phyloP scores from a whole-genome alignment of 1,140 invertebrate species.

The Aphidius ervi region DNA sequence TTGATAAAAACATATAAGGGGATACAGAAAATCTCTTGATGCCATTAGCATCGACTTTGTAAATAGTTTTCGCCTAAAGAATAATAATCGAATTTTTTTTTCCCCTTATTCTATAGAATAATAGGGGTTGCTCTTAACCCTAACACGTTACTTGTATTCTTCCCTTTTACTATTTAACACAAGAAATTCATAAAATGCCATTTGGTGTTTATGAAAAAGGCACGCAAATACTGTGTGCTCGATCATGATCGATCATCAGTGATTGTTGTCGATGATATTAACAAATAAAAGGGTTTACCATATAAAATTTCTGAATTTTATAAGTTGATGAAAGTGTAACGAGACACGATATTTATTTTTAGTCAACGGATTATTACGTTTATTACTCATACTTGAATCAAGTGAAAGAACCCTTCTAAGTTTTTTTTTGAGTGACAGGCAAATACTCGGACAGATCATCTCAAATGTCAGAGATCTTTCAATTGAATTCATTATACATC shows the following conservation, averaged over 20 bases:
- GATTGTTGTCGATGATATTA: constrained; percentile 29
- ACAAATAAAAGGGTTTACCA: constrained; percentile 35
- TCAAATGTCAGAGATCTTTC: not conserved
- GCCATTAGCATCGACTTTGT: constrained; percentile 49
- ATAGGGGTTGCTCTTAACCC: constrained; percentile 22
- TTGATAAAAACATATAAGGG: constrained; percentile 31
- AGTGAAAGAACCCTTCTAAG: constrained; percentile 1
- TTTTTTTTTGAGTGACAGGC: constrained; percentile 6
- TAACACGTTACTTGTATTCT: constrained; percentile 20
- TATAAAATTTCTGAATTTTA: not conserved
- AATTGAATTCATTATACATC: not conserved
- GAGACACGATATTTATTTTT: constrained; percentile 39
- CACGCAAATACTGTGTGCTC: constrained; percentile 26
- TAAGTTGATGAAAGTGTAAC: not conserved
- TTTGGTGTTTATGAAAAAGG: not conserved
- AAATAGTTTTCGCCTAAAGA: constrained; percentile 49
- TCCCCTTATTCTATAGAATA: constrained; percentile 9
- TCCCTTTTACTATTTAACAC: not conserved
- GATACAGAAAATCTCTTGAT: constrained; percentile 41
- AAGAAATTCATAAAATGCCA: too few relatives aligned
- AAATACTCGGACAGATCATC: constrained; percentile 9
- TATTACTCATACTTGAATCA: constrained; percentile 32
- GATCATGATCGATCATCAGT: constrained; percentile 45
- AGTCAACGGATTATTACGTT: constrained; percentile 43
- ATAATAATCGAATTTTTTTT: constrained; percentile 38